Percentiles rank a stretch among this genome's conserved stretches.
Conservation (phyloP, 2,113 vertebrate genomes). For the Cettia cetti region DNA sequence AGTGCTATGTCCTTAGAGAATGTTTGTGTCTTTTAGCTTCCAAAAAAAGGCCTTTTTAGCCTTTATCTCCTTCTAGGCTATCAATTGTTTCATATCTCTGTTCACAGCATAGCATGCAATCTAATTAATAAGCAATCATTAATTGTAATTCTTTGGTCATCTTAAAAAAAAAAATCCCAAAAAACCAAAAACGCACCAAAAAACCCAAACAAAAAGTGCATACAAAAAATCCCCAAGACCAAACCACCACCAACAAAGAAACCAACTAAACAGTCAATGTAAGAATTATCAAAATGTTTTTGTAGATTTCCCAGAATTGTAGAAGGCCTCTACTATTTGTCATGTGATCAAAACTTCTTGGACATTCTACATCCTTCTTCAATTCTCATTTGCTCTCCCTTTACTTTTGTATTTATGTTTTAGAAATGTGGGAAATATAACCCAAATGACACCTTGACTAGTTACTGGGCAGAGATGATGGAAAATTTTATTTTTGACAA, state of each 20-base stretch:
- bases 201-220: neutral
- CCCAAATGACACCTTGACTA: neutral
- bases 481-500: neutral
- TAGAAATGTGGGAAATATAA: neutral
- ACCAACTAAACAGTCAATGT: neutral
- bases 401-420: neutral
- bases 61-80: neutral
- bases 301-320: neutral
- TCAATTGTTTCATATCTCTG: constrained; percentile 6
- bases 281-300: neutral
- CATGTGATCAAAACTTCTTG: neutral
- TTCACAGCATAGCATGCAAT: neutral
- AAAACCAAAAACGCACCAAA: neutral
- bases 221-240: neutral
- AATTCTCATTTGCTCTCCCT: neutral
- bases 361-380: neutral
- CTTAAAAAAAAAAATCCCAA: neutral
- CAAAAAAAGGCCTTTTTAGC: neutral
- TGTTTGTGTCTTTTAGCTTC: neutral
- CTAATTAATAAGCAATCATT: constrained; percentile 14
- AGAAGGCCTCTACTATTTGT: neutral
- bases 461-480: neutral
- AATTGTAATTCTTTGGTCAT: neutral
- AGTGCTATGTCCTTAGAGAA: neutral
- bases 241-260: neutral